Evolutionary conservation across 2,113 vertebrate genomes (phyloP), one percentile per base, ranked within the genome.

Genomic region (Myrmecobius fasciatus): DNA sequence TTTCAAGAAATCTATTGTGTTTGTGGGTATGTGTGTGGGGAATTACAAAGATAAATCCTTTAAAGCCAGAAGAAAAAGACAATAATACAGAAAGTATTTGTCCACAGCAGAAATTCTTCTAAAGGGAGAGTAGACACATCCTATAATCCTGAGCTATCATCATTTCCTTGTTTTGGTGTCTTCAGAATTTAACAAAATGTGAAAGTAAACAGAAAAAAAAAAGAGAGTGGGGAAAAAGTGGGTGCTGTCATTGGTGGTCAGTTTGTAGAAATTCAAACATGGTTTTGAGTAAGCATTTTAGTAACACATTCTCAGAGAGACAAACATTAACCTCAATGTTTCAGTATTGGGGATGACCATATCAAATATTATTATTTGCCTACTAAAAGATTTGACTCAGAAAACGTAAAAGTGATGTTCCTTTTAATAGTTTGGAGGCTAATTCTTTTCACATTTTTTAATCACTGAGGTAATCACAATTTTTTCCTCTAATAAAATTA

Each of bases 271-370:
- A 67, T 67, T 31, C 12, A 67, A 67, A 4, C 14, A 36, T 14
- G 11, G 93, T 96, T 95, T 92, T 94, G 22, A 90, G 93, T 96
- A 94, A 49, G 51, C 89, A 89, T 89, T 94, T 90, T 54, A 20
- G n/a, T 95, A n/a, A n/a, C n/a, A 11, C 52, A 90, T 93, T 91
- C 52, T 67, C 36, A 89, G 46, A 92, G 49, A n/a, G 53, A 67
- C 92, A 94, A 90, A 67, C 26, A 88, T 94, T 95, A 47, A 93
- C 91, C 25, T 92, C 95, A 31, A 9, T 83, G 3, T 52, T 94
- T 90, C 92, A 93, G 56, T 91, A 94, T 49, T 52, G 92, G 52
- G 91, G 56, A 95, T 95, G 91, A 56, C 94, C 95, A 6, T 93
- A 60, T 92, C 54, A 22, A 83, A 25, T 8, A 88, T 47, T 91